Base-by-base conservation (phyloP, 2,888 invertebrate genomes). In the Andricus quercusramuli region DNA sequence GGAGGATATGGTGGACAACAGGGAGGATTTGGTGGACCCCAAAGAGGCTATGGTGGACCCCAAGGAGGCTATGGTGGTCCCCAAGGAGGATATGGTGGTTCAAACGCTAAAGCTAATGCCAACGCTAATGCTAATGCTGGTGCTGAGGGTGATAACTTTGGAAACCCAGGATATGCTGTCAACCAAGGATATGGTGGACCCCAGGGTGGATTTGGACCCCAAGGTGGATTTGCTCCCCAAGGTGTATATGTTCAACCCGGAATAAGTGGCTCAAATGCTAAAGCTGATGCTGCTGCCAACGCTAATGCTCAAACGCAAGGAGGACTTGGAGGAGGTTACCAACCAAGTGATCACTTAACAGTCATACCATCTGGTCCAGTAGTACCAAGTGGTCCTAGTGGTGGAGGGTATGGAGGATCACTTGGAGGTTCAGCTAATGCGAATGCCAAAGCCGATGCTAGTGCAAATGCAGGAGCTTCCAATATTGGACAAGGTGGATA, bases 81-180 rank as follows among this genome's bases (percentile, higher is more conserved):
- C 13, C n/a, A 68, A 25, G 82, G 81, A 13, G 81, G 78, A 41
- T 79, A 44, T n/a, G 78, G 68, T 22, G 56, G 79, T 20, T 70
- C 44, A 8, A 78, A 44, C 25, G 74, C 66, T 25, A 78, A 62
- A 78, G 77, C 64, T 17, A 79, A 80, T 44, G 80, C 83, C 11
- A 66, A 66, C 59, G 79, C 80, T 2, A 79, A 68, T 32, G 83
- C 85, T 11, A 81, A 79, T 32, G 83, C 84, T 8, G 77, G 51
- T 15, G 82, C 84, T 32, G 22, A 59, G 22, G 22, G 59, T 59
- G 59, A 1, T n/a, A 6, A 59, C 6, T 9, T n/a, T 22, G 59
- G 59, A 22, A 59, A 22, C 59, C 59, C n/a, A 29, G 29, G 32
- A 29, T 47, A 47, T 25, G 44, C 25, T n/a, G 67, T 22, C 41